phyloP scores from a whole-genome alignment of 2,888 invertebrate species.

The Eupithecia insigniata region DNA sequence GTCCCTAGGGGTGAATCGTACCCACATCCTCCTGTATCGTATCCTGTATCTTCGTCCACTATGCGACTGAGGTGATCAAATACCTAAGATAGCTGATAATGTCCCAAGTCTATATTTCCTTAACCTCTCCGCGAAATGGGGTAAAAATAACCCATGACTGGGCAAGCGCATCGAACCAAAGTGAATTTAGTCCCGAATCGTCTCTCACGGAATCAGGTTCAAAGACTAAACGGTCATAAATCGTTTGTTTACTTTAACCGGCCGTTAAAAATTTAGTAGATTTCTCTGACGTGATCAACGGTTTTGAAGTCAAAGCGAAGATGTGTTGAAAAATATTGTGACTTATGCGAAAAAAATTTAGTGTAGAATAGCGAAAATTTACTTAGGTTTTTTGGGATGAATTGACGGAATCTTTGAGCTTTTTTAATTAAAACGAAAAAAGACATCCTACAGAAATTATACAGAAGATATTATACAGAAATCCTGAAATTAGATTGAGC shows the following conservation, averaged over 20 bases:
- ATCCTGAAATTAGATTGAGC: neutral
- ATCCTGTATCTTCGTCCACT: no score
- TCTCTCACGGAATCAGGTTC: constrained; percentile 28
- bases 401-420: neutral
- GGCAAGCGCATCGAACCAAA: constrained; percentile 19
- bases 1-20: neutral
- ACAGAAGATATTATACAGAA: neutral
- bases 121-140: neutral
- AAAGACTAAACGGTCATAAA: constrained; percentile 37
- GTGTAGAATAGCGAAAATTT: neutral
- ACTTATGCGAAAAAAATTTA: neutral
- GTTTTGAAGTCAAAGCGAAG: neutral
- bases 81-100: neutral
- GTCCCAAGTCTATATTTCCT: neutral
- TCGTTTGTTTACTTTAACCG: constrained; percentile 42
- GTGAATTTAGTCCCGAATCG: constrained; percentile 24
- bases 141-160: constrained; percentile 25
- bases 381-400: neutral
- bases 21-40: no score
- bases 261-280: constrained; percentile 36
- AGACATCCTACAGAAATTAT: no score
- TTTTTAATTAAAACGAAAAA: neutral
- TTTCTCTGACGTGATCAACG: constrained; percentile 28
- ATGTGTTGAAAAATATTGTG: neutral
- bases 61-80: no score